Percentiles rank a stretch among this genome's conserved stretches.
phyloP scores from a whole-genome alignment of 2,797 vertebrate species.

The Heliangelus exortis region DNA sequence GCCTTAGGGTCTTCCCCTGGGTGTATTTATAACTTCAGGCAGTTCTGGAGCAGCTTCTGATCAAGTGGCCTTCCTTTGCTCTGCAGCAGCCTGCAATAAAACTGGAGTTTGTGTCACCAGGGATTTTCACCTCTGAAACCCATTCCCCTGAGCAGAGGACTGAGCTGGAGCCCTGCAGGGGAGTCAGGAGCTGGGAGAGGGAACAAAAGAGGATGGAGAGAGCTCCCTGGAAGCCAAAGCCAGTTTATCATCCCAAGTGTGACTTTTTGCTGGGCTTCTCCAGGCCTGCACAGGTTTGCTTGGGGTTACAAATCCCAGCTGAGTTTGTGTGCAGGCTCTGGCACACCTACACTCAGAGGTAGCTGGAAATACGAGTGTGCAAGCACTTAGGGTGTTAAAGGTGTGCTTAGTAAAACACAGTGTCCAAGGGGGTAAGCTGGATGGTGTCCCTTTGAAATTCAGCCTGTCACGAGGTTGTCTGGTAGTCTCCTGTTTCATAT shows the following conservation, averaged over 20 bases:
- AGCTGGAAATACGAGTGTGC: neutral
- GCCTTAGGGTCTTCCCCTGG: neutral
- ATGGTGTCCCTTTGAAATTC: neutral
- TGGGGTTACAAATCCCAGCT: neutral
- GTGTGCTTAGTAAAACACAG: neutral
- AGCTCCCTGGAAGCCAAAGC: too few relatives aligned
- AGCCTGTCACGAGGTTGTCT: neutral
- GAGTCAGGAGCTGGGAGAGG: too few relatives aligned
- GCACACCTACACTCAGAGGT: neutral
- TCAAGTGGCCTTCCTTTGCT: neutral
- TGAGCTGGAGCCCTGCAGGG: too few relatives aligned
- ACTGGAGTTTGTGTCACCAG: neutral
- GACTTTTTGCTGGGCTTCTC: too few relatives aligned
- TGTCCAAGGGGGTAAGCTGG: neutral
- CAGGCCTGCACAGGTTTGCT: too few relatives aligned
- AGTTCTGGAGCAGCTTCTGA: neutral
- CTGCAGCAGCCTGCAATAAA: neutral
- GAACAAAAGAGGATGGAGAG: too few relatives aligned
- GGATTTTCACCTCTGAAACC: neutral
- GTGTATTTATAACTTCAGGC: neutral
- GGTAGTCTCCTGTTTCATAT: neutral
- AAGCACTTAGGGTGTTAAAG: neutral
- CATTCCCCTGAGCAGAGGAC: too few relatives aligned
- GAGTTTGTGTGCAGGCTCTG: neutral
- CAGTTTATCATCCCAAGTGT: too few relatives aligned